Percentiles rank a stretch among this genome's conserved stretches.
These are phyloP conservation scores for Drosophila bunnanda DNA, from an alignment of 2,888 invertebrate species.

Conservation along the genomic window DNA sequence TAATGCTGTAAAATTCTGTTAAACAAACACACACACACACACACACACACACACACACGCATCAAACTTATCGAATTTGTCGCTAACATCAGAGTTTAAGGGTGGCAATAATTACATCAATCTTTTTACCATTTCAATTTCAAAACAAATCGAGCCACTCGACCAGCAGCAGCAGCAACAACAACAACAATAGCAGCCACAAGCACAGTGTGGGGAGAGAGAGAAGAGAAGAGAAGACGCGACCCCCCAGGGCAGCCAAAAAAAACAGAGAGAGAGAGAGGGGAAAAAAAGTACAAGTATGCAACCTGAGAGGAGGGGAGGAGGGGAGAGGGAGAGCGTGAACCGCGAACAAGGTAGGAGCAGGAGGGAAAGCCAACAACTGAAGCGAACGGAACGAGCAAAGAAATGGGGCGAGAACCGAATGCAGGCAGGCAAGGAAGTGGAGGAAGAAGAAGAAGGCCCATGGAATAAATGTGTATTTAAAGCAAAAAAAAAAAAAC, in stretches of 20 bases:
- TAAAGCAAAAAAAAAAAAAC: neutral
- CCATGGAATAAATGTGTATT: constrained; percentile 17
- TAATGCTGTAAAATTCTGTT: constrained; percentile 26
- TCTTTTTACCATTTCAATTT: constrained; percentile 64
- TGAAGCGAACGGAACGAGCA: constrained; percentile 22
- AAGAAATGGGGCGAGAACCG: constrained; percentile 33
- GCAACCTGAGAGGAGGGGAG: neutral
- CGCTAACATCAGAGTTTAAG: constrained; percentile 48
- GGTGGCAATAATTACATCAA: constrained; percentile 75
- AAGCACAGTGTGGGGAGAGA: neutral
- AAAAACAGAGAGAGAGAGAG: neutral
- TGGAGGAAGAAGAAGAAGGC: constrained; percentile 3
- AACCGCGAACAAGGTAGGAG: neutral
- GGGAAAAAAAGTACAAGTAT: neutral
- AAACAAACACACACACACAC: constrained; percentile 39
- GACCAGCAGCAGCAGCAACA: constrained; percentile 22
- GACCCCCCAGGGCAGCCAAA: constrained; percentile 30
- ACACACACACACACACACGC: constrained; percentile 14
- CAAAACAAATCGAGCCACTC: constrained; percentile 45
- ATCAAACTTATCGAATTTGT: constrained; percentile 36
- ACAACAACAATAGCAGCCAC: constrained; percentile 1
- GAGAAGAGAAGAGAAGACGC: neutral
- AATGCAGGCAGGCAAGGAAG: constrained; percentile 7
- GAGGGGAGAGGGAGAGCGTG: neutral
- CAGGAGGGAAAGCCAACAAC: constrained; percentile 21